These are phyloP conservation scores for Indicator maculatus DNA, from an alignment of 2,113 vertebrate species.

Conservation along the genomic window DNA sequence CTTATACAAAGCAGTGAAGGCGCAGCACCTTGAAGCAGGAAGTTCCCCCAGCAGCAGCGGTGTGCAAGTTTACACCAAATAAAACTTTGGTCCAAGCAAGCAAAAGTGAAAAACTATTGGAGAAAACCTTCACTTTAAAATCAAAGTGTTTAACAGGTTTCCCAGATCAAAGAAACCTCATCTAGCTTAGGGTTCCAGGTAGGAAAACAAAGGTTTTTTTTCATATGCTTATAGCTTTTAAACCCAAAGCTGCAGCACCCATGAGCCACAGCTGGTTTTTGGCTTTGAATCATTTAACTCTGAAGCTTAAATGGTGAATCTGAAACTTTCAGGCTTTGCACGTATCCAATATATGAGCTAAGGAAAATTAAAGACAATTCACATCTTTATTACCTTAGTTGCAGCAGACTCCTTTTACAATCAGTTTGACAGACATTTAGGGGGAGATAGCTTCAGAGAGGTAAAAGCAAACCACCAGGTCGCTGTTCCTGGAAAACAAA, in stretches of 20 bases:
- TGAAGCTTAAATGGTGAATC: not conserved
- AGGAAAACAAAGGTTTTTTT: not conserved
- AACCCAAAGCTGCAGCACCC: not conserved
- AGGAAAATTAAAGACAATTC: not conserved
- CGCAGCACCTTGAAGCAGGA: not conserved
- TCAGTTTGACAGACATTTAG: not conserved
- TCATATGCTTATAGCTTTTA: not conserved
- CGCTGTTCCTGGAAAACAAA: not conserved
- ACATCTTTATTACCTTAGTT: not conserved
- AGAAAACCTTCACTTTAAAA: not conserved
- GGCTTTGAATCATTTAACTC: not conserved
- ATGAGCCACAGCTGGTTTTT: fast-evolving
- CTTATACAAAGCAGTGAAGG: not conserved
- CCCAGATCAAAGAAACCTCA: not conserved
- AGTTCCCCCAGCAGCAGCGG: not conserved
- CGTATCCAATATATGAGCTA: not conserved
- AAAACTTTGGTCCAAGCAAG: not conserved
- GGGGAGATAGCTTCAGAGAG: not conserved
- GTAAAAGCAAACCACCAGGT: not conserved
- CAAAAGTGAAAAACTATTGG: not conserved
- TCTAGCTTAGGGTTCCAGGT: not conserved
- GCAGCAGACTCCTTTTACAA: not conserved
- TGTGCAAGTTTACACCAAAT: not conserved
- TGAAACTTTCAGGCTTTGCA: not conserved
- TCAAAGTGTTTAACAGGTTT: not conserved